Base-by-base conservation (phyloP, 2,888 invertebrate genomes). In the Arctia plantaginis region DNA sequence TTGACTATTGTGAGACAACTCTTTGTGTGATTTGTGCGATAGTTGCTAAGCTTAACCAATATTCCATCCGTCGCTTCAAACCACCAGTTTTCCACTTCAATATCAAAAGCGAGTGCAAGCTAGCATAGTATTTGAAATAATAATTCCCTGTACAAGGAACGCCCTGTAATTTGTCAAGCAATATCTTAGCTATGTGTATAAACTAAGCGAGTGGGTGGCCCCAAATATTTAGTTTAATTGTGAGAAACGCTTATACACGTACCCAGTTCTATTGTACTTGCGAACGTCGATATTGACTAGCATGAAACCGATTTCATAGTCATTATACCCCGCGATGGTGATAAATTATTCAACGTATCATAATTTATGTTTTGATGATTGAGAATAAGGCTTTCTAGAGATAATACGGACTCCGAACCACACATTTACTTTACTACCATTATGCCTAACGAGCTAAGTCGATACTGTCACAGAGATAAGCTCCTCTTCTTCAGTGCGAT, bases 221-320 rank as follows among this genome's bases (percentile, higher is more conserved):
- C 86, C 82, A 88, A 87, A 89, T 89, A 88, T 85, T 85, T 89
- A 83, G 87, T 83, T 77, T 86, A 87, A 85, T 86, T 84, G 80
- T 79, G 73, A 73, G 77, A 76, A 65, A 59, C 47, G 27, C 64
- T 73, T 55, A 76, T 74, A 74, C 77, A 51, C 73, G 74, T 84
- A 82, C 79, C 82, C 71, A 74, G 69, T 33, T 78, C 80, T 78
- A 83, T 83, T 83, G 83, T 81, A 41, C 64, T 68, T 64, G 69
- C 65, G 74, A 75, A 66, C 65, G 27, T 69, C 69, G 39, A 69
- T 74, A 76, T 47, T 78, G 74, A 84, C 74, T 76, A 78, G 69
- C 78, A 68, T 72, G 59, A 69, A 72, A 73, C 62, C 73, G 74
- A 80, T 77, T 69, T 76, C 35, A 69, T 20, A n/a, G 47, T 59